A percentile compares a stretch with the other conserved stretches of the same genome.
Conservation (phyloP, 2,888 invertebrate species). For the Drosophila acutilabella region DNA sequence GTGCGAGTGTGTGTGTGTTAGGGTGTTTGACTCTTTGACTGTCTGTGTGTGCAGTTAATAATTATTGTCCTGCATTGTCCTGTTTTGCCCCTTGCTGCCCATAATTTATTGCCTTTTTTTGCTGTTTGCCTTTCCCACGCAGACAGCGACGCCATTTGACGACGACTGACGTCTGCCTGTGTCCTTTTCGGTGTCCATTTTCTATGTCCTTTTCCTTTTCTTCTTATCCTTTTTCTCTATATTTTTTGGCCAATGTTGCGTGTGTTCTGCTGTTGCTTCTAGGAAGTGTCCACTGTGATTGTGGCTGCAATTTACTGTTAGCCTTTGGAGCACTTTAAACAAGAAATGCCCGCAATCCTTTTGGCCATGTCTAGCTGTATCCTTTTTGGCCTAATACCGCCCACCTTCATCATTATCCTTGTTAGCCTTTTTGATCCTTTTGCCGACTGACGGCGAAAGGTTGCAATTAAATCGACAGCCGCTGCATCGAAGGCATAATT, state of each 20-base stretch:
- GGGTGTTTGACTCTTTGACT: conserved; percentile 6
- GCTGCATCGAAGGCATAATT: conserved; percentile 39
- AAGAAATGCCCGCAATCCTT: conserved; percentile 33
- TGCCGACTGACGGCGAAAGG: conserved; percentile 4
- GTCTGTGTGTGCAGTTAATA: conserved; percentile 47
- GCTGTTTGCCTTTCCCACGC: conserved; percentile 75
- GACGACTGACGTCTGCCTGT: conserved; percentile 23
- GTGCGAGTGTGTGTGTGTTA: conserved; percentile 11
- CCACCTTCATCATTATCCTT: conserved; percentile 8
- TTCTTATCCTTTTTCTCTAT: conserved; percentile 9
- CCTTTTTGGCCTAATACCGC: conserved; percentile 1
- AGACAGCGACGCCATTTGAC: conserved; percentile 42
- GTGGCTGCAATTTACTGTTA: conserved; percentile 15
- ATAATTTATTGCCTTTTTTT: conserved; percentile 67
- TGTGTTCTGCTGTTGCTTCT: conserved; percentile 43
- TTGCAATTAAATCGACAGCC: conserved; percentile 55
- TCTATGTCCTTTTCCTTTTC: conserved; percentile 28
- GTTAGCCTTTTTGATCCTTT: conserved; percentile 16
- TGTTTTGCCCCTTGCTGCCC: conserved; percentile 36
- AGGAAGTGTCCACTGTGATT: conserved; percentile 29
- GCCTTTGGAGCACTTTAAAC: conserved; percentile 17
- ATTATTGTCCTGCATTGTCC: conserved; percentile 72
- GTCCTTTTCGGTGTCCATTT: conserved; percentile 5
- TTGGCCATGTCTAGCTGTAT: conserved; percentile 10
- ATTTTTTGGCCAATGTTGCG: conserved; percentile 37